Percentiles rank a stretch among this genome's conserved stretches.
phyloP scores from a whole-genome alignment of 2,797 vertebrate genomes.

The Schizopygopsis malacanthus region DNA sequence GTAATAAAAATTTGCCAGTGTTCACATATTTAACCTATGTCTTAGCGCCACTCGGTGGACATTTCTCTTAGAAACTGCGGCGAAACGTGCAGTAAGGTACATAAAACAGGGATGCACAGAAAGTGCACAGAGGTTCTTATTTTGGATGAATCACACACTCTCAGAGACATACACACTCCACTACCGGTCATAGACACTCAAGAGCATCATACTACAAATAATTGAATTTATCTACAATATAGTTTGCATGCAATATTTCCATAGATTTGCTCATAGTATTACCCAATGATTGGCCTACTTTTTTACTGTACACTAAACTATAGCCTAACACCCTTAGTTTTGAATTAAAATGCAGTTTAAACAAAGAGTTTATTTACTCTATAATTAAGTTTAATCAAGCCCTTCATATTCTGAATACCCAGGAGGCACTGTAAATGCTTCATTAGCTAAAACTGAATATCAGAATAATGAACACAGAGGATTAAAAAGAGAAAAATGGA shows the following conservation, averaged over 20 bases:
- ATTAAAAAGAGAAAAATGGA: constrained; percentile 26
- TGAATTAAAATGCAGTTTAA: constrained; percentile 2
- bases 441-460: constrained; percentile 40
- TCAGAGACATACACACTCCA: constrained; percentile 33
- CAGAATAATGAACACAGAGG: constrained; percentile 34
- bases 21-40: too few species aligned
- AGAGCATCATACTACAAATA: neutral
- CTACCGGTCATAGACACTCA: neutral
- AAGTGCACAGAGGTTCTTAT: too few species aligned
- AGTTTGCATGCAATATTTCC: neutral
- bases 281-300: neutral
- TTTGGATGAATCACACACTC: constrained; percentile 64
- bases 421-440: neutral
- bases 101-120: too few species aligned
- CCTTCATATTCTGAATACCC: constrained; percentile 6
- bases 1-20: too few species aligned
- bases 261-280: neutral
- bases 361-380: constrained; percentile 27
- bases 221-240: neutral
- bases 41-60: too few species aligned
- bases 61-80: too few species aligned
- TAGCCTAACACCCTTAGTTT: neutral
- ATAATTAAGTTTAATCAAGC: constrained; percentile 17
- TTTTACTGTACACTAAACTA: neutral
- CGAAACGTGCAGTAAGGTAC: too few species aligned